A percentile compares a stretch with the other conserved stretches of the same genome.
These are phyloP conservation scores for Mimachlamys varia DNA, from an alignment of 2,888 invertebrate species.

Conservation along the genomic window DNA sequence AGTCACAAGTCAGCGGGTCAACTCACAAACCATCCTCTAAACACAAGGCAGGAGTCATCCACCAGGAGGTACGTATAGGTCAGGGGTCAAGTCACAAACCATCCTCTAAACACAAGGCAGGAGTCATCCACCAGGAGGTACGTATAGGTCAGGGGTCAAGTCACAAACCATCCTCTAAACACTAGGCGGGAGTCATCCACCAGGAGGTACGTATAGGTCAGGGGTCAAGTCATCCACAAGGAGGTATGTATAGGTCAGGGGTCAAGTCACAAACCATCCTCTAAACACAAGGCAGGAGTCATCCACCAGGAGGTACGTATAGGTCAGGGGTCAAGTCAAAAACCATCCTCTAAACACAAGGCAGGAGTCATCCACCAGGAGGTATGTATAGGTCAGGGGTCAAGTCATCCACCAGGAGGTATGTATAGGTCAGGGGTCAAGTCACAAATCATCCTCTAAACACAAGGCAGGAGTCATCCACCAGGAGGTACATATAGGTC, in stretches of 20 bases:
- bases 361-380: too few relatives aligned
- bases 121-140: constrained; percentile 57
- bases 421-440: constrained; percentile 44
- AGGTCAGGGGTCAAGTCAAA: constrained; percentile 46
- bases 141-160: constrained; percentile 42
- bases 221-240: constrained; percentile 50
- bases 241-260: constrained; percentile 38
- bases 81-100: constrained; percentile 43
- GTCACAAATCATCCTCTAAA: constrained; percentile 45
- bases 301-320: constrained; percentile 54
- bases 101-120: too few relatives aligned
- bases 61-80: constrained; percentile 54
- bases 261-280: too few relatives aligned
- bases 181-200: constrained; percentile 52
- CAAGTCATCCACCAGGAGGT: too few relatives aligned
- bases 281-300: constrained; percentile 46
- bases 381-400: background rate
- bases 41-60: constrained; percentile 51
- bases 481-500: constrained; percentile 53
- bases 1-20: constrained; percentile 49
- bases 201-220: constrained; percentile 53
- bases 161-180: constrained; percentile 47
- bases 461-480: constrained; percentile 50
- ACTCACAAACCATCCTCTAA: constrained; percentile 47
- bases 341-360: constrained; percentile 51